Base-by-base conservation (phyloP, 1,140 invertebrate species). In the Drosophila novamexicana region DNA sequence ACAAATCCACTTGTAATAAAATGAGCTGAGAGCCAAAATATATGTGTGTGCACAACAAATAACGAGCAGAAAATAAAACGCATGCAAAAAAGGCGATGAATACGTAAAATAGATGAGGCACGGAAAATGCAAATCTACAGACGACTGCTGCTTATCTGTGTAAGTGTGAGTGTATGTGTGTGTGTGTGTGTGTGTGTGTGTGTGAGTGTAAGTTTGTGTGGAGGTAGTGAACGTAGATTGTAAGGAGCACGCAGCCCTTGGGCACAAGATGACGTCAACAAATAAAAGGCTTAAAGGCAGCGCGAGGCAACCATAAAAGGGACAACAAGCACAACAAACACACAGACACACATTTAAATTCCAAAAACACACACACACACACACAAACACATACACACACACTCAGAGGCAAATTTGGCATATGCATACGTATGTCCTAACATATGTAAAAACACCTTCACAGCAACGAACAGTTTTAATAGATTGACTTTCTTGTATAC, bases 41-140 rank as follows among this genome's bases (percentile, higher is more conserved):
- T n/a, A 40, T 49, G 44, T 42, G 37, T 52, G 70, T 59, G 58
- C 59, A 53, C 68, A 81, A 71, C 70, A 85, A 75, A 81, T 63
- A 85, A 64, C 59, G 47, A 68, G 49, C 50, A 18, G 29, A 49
- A 44, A 76, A 82, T 86, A 86, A 86, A 86, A 79, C 71, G 75
- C 79, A 88, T 86, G 76, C 77, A 86, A 86, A 86, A 82, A 71
- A 70, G 79, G 82, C 82, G 82, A 86, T 81, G 82, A 85, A 85
- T 85, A 81, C 79, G 82, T 78, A 81, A 85, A 86, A 70, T 77
- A 88, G 83, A 88, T 86, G 83, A 86, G 65, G 67, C 82, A 66
- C 70, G 66, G 64, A 58, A 81, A 86, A 86, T 88, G 77, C 77
- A 81, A 81, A 86, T 85, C 42, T 50, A 45, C 37, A 56, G 10